Base-by-base conservation (phyloP, 2,797 vertebrate species). In the Epinephelus coioides region DNA sequence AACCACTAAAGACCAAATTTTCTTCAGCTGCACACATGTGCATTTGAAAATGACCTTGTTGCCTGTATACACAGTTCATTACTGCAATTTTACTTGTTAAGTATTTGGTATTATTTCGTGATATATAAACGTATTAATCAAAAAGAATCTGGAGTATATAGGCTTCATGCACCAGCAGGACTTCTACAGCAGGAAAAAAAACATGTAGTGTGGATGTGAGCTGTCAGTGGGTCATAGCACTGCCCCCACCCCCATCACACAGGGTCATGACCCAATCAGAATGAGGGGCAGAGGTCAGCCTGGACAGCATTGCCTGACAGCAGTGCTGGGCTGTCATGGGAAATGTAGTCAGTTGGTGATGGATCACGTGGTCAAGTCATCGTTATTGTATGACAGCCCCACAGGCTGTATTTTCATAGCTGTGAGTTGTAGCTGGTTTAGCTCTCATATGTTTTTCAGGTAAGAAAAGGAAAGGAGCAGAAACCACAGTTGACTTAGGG, bases 341-440 rank as follows among this genome's bases (percentile, higher is more conserved):
- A 91, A 82, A 84, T 88, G 83, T 78, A 83, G 88, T 88, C 76
- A 55, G 57, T 38, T n/a, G 14, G 69, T 73, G 54, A 76, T 75
- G 55, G 49, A 63, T 78, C 69, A 82, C 13, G 8, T 73, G 62
- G n/a, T 55, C 71, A n/a, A 67, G 73, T 78, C 51, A 65, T 79
- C 57, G 55, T 79, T 56, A 76, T 21, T 57, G 53, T 65, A 53
- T 72, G 74, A 70, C 70, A 79, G 73, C 43, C 53, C 7, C 17
- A 27, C 64, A 51, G 63, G 44, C 12, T 15, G 34, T 13, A 27
- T 66, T 66, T 53, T 17, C 40, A 34, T 34, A 34, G 34, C 34
- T 34, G 34, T 18, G 10, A 25, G 17, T 14, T 6, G 1, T 3
- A 25, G n/a, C n/a, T n/a, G 5, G 18, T 43, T 57, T 18, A 38